Percentiles rank a stretch among this genome's conserved stretches.
phyloP scores from a whole-genome alignment of 2,888 invertebrate genomes.

The Panopea generosa region DNA sequence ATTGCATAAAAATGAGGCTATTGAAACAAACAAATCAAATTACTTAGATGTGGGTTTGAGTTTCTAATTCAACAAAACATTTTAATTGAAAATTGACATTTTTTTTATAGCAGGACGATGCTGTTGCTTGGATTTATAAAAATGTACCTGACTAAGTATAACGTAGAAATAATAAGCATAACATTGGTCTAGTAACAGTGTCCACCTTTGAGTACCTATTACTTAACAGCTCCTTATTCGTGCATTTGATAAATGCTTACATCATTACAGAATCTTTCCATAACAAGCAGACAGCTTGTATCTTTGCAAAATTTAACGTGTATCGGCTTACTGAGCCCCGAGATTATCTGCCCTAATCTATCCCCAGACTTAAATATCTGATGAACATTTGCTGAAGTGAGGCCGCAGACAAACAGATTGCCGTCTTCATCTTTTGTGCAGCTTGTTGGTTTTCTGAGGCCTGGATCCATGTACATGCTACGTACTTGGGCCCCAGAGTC shows the following conservation, averaged over 20 bases:
- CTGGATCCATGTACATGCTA: conserved; percentile 60
- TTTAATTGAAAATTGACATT: too few relatives aligned
- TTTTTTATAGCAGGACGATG: too few relatives aligned
- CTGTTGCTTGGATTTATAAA: too few relatives aligned
- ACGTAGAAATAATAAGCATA: too few relatives aligned
- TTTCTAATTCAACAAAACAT: too few relatives aligned
- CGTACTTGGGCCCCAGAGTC: conserved; percentile 56
- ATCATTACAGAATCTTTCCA: conserved; percentile 60
- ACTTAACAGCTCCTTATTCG: too few relatives aligned
- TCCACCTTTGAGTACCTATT: too few relatives aligned
- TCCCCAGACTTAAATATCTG: conserved; percentile 47
- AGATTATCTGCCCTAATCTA: conserved; percentile 48
- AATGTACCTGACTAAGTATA: too few relatives aligned
- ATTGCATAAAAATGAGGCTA: too few relatives aligned
- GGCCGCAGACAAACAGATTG: conserved; percentile 57
- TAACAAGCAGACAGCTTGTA: conserved; percentile 42
- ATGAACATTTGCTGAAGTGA: conserved; percentile 57
- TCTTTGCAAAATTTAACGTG: conserved; percentile 47
- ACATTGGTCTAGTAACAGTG: too few relatives aligned
- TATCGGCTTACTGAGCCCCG: conserved; percentile 61
- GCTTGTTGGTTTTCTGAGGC: conserved; percentile 55
- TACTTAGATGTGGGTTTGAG: too few relatives aligned
- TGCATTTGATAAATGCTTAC: conserved; percentile 58
- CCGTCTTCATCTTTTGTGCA: conserved; percentile 56
- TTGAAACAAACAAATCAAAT: too few relatives aligned